A percentile compares a stretch with the other conserved stretches of the same genome.
phyloP scores from a whole-genome alignment of 2,888 invertebrate species.

The Phortica magna region DNA sequence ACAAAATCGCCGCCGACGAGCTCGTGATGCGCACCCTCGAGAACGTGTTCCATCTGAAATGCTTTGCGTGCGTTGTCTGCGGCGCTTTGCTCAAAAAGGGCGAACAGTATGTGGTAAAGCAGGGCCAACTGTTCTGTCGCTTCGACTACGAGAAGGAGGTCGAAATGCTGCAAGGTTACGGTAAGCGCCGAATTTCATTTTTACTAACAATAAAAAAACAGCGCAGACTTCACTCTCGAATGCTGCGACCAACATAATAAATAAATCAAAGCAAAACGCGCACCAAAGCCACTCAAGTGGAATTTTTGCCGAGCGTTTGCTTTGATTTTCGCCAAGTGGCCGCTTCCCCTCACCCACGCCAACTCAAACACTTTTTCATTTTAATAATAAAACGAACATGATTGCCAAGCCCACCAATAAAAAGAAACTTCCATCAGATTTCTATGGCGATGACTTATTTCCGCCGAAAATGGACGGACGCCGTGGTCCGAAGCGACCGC shows the following conservation, averaged over 20 bases:
- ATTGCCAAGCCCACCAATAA: no score
- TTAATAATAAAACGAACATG: not conserved
- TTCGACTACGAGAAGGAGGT: constrained; percentile 90
- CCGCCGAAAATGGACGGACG: constrained; percentile 83
- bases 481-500: constrained; percentile 88
- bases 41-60: constrained; percentile 87
- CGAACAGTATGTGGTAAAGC: constrained; percentile 89
- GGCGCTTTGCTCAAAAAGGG: constrained; percentile 87
- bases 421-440: constrained; percentile 72
- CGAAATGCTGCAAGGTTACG: constrained; percentile 84
- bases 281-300: constrained; percentile 35
- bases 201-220: constrained; percentile 7
- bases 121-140: constrained; percentile 87
- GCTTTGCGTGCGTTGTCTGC: constrained; percentile 89
- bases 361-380: no score
- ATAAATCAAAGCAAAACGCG: constrained; percentile 30
- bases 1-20: constrained; percentile 86
- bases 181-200: constrained; percentile 56
- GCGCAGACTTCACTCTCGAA: constrained; percentile 11
- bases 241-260: constrained; percentile 4
- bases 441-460: constrained; percentile 82
- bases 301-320: constrained; percentile 30
- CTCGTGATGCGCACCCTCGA: constrained; percentile 88
- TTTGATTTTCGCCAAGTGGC: not conserved
- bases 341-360: no score